Evolutionary conservation across 2,113 vertebrate genomes (phyloP), one percentile per base, ranked within the genome.

Genomic region (Dunckerocampus dactyliophorus): DNA sequence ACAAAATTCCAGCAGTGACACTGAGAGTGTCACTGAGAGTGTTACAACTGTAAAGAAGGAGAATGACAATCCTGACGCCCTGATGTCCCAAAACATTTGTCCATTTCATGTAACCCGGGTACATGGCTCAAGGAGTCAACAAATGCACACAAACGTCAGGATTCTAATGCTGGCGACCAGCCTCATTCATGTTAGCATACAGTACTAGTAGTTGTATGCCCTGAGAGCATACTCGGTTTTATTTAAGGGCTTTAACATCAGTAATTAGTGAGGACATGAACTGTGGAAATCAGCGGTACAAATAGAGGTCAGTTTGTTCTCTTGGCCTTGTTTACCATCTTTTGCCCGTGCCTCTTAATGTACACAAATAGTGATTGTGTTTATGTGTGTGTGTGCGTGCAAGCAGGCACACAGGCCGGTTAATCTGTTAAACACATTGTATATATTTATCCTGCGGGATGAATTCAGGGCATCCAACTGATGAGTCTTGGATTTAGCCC

Each of bases 381-480:
- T 1, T 60, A 11, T 63, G 63, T 54, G 43, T 67, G 43, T 62
- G 46, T 24, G 42, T 57, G 15, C 13, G 17, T 60, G 74, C 21
- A 42, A 15, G 39, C 3, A 19, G 17, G n/a, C 15, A 17, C 65
- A 51, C 0, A 0, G 13, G 21, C 66, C 67, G 0, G 59, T 72
- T 86, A 86, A 85, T 82, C 82, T 47, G 37, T 82, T 86, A 79
- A 84, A 85, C 79, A 79, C 80, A 80, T 81, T 82, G 81, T 83
- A 80, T 86, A 77, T 82, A 76, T 85, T 87, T 86, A 83, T 86
- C 74, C 77, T 62, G 24, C 65, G 74, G 70, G 66, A 81, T 82
- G 74, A 80, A 87, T 83, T 67, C 70, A 49, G 77, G 72, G 72
- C 83, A 83, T 82, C 78, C 67, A 59, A 72, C 77, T 82, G 83